Evolutionary conservation across 2,888 invertebrate species (phyloP).

Genomic region (Amphipyra berbera): DNA sequence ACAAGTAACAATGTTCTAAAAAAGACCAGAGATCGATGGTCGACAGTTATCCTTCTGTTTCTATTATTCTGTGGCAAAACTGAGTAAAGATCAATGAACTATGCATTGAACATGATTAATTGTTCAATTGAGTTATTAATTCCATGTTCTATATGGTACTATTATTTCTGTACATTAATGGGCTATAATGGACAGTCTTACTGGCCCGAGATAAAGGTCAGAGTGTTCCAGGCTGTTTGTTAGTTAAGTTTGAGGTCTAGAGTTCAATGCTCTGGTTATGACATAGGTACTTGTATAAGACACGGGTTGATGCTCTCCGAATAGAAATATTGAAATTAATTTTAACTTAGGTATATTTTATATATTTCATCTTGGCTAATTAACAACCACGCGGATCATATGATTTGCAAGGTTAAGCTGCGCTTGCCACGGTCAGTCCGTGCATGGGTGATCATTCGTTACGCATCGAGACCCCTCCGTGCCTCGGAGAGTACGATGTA

Average conservation of each 20-base stretch:
- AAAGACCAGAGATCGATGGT: no score
- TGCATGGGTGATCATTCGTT: no score
- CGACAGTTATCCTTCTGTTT: background rate
- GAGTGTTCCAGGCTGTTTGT: background rate
- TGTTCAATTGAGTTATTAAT: slow-evolving; percentile 14
- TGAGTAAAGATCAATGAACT: slow-evolving; percentile 14
- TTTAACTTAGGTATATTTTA: background rate
- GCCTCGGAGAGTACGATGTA: no score
- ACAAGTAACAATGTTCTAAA: no score
- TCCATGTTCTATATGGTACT: background rate
- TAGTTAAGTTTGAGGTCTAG: background rate
- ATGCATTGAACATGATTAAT: slow-evolving; percentile 10
- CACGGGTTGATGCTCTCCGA: slow-evolving; percentile 1
- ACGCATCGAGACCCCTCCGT: no score
- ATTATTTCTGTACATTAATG: background rate
- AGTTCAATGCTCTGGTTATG: slow-evolving; percentile 16
- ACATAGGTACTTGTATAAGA: slow-evolving; percentile 11
- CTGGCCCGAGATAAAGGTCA: slow-evolving; percentile 4
- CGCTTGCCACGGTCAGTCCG: no score
- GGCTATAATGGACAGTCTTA: background rate
- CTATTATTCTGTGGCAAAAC: background rate
- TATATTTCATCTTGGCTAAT: no score
- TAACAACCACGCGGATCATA: no score
- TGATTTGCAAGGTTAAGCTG: no score
- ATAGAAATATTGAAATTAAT: slow-evolving; percentile 9